These are phyloP conservation scores for Danaus melanippus DNA, from an alignment of 1,140 invertebrate species.

Conservation along the genomic window DNA sequence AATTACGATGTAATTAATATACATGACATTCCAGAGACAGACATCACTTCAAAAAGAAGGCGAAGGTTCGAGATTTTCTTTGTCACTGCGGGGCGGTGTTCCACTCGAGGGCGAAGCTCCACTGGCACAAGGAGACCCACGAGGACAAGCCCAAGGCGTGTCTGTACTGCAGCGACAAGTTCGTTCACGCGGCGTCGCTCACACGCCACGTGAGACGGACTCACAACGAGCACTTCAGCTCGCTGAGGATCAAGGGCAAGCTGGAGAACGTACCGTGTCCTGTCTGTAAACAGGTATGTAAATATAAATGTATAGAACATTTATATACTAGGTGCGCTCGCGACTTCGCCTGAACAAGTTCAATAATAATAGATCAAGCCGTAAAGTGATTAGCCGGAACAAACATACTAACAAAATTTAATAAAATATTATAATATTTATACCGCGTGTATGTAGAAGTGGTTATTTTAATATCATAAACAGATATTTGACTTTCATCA, in stretches of 20 bases:
- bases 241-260: constrained; percentile 40
- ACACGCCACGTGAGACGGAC: constrained; percentile 86
- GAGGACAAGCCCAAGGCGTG: constrained; percentile 87
- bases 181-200: constrained; percentile 85
- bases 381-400: too few species aligned
- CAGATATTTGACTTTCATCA: too few species aligned
- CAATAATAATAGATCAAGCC: too few species aligned
- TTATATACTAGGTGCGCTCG: too few species aligned
- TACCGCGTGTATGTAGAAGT: too few species aligned
- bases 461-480: too few species aligned
- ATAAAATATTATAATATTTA: too few species aligned
- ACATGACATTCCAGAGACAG: constrained; percentile 37
- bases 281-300: constrained; percentile 78
- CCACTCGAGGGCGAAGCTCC: constrained; percentile 85
- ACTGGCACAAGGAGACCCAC: constrained; percentile 90
- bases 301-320: too few species aligned
- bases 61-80: constrained; percentile 78
- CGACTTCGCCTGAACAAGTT: too few species aligned
- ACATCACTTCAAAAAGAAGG: constrained; percentile 56
- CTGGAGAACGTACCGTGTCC: constrained; percentile 84
- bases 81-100: constrained; percentile 87
- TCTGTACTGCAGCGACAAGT: constrained; percentile 86
- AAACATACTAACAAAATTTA: too few species aligned
- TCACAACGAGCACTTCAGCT: constrained; percentile 82
- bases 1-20: too few species aligned